Base-by-base conservation (phyloP, 2,113 vertebrate species). In the Camelus dromedarius region DNA sequence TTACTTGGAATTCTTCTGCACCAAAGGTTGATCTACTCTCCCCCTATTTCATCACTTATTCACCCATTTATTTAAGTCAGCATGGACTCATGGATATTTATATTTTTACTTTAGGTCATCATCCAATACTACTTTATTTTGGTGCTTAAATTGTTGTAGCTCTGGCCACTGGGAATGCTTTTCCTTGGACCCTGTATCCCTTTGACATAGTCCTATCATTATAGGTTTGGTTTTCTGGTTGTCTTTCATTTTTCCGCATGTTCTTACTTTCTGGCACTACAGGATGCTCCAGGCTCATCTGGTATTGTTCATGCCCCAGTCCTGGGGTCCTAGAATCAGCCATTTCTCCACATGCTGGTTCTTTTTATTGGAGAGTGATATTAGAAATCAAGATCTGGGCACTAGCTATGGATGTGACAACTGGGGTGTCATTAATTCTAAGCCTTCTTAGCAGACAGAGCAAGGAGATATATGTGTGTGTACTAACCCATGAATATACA, bases 381-480 rank as follows among this genome's bases (percentile, higher is more conserved):
- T 42, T 67, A 73, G 46, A 50, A 76, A 70, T 13, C 15, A 83
- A 93, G 50, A 87, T 46, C 32, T 6, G 42, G 6, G 26, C 18
- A 48, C 30, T 0, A 62, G 64, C 16, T 35, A 5, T 14, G n/a
- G 15, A 52, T 7, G 14, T 56, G 10, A 24, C 24, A 35, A 0
- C 11, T 22, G 70, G 42, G 26, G 13, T 66, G 26, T n/a, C 42
- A 28, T 48, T 38, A 62, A 52, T 62, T 52, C 8, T 26, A 64
- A 60, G 6, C 13, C 14, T n/a, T 79, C 52, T 79, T 20, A 64
- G 67, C 38, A 26, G 42, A 46, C 50, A 60, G 11, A 87, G 8
- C 8, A 54, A 77, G 18, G n/a, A 72, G 26, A 54, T 22, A 0
- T 1, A 8, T 2, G 2, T 16, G 0, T 16, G 20, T 19, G 8